Evolutionary conservation across 2,888 invertebrate species (phyloP).

Genomic region (Gibbula magus): DNA sequence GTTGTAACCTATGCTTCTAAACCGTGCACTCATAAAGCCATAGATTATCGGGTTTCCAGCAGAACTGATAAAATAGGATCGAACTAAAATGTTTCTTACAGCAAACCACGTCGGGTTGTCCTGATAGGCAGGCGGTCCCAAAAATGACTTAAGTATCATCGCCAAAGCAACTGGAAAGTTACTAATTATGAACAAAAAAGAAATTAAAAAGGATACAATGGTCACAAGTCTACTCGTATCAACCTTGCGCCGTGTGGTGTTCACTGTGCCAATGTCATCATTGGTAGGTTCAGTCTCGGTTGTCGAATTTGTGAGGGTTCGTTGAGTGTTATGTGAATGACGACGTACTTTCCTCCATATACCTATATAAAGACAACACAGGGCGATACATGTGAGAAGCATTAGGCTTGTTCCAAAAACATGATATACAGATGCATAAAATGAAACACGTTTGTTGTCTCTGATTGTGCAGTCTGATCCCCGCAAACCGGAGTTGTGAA

Average conservation of each 20-base stretch:
- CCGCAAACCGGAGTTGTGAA: slow-evolving; percentile 1
- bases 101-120: slow-evolving; percentile 35
- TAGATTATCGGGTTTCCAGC: slow-evolving; percentile 59
- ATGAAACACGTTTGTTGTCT: slow-evolving; percentile 21
- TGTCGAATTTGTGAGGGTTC: not conserved
- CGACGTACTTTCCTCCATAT: not conserved
- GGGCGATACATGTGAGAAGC: not conserved
- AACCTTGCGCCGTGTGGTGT: not conserved
- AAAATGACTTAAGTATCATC: slow-evolving; percentile 44
- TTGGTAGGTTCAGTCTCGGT: not conserved
- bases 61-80: slow-evolving; percentile 61
- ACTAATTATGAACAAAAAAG: slow-evolving; percentile 55
- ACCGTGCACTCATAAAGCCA: slow-evolving; percentile 52
- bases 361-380: not conserved
- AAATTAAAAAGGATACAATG: slow-evolving; percentile 54
- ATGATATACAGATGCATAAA: slow-evolving; percentile 37
- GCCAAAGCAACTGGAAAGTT: slow-evolving; percentile 56
- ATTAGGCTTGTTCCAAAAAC: slow-evolving; percentile 24
- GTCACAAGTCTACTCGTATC: slow-evolving; percentile 3
- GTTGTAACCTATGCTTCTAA: slow-evolving; percentile 36
- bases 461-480: slow-evolving; percentile 41
- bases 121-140: slow-evolving; percentile 39
- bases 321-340: not conserved
- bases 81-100: slow-evolving; percentile 53
- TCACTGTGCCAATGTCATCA: not conserved